Percentiles rank a stretch among this genome's conserved stretches.
Conservation (phyloP, 2,888 invertebrate genomes). For the Drosophila pegasa region DNA sequence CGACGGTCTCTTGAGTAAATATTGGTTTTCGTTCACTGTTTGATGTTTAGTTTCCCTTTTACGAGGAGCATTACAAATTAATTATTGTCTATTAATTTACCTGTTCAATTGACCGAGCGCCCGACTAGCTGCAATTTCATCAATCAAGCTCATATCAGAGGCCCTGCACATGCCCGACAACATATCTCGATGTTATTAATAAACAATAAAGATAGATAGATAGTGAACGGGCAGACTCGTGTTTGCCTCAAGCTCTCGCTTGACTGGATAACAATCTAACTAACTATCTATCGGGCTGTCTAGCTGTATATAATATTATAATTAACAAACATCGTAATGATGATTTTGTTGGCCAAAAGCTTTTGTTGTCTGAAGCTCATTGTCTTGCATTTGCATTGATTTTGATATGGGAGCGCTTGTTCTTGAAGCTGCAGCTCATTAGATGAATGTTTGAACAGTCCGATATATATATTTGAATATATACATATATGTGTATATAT, state of each 20-base stretch:
- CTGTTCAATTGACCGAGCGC: background rate
- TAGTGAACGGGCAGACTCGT: slow-evolving; percentile 24
- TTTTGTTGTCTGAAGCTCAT: slow-evolving; percentile 37
- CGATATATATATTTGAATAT: background rate
- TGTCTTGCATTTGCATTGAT: slow-evolving; percentile 27
- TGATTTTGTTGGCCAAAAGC: slow-evolving; percentile 28
- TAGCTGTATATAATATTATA: slow-evolving; percentile 1
- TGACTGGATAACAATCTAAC: slow-evolving; percentile 1
- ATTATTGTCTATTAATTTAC: slow-evolving; percentile 37
- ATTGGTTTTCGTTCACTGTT: background rate
- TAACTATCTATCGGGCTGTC: background rate
- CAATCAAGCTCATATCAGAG: slow-evolving; percentile 46
- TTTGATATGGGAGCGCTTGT: slow-evolving; percentile 18
- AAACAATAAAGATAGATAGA: slow-evolving; percentile 49
- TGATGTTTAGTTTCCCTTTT: background rate
- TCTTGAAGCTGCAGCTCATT: slow-evolving; percentile 34
- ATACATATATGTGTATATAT: background rate
- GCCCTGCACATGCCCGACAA: slow-evolving; percentile 22
- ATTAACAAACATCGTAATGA: slow-evolving; percentile 53
- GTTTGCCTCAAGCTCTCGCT: slow-evolving; percentile 6
- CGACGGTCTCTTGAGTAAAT: background rate
- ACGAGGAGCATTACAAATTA: slow-evolving; percentile 2
- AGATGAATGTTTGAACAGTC: slow-evolving; percentile 27
- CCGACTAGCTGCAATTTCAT: background rate
- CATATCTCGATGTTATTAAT: slow-evolving; percentile 41